Evolutionary conservation across 2,888 invertebrate genomes (phyloP), one percentile per base, ranked within the genome.

Genomic region (Leptarthrus brevirostris): DNA sequence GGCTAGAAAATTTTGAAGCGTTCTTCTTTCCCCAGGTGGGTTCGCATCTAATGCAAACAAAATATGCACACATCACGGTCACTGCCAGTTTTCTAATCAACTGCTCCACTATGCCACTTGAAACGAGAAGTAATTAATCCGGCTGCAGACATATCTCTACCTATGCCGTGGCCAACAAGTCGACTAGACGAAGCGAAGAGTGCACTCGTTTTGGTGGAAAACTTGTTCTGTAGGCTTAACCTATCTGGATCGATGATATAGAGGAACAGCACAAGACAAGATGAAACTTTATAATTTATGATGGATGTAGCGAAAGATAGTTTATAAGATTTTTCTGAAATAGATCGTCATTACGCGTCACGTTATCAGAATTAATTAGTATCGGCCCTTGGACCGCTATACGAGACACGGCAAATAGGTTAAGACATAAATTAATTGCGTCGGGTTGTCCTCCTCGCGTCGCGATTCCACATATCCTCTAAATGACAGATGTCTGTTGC

Each of bases 361-460:
- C 73, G 73, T 73, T 75, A 75, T 75, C 75, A 75, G 71, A 75
- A 75, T 75, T 75, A 75, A 75, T 75, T 75, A 75, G 75, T 70
- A 70, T 73, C 72, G 71, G 49, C 47, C 49, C 49, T 44, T 66
- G 30, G 47, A 66, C 47, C 24, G 26, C 16, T 66, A 66, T 18
- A 47, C 20, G 34, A 47, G 26, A 54, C 26, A 47, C 26, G 64
- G 61, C 73, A 73, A 61, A 69, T 69, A 69, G 69, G 54, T 74
- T 69, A 73, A 73, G 73, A 73, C 66, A 74, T 69, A 69, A 74
- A 74, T 74, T 74, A 69, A 74, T 74, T 69, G 54, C 54, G n/a
- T 26, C 34, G 24, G 8, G 47, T 71, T 30, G 8, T 34, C 16
- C 56, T 56, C 18, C 16, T 40, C 54, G n/a, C 14, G 12, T 14